A percentile compares a stretch with the other conserved stretches of the same genome.
phyloP scores from a whole-genome alignment of 2,888 invertebrate species.

The Erebia aethiops region DNA sequence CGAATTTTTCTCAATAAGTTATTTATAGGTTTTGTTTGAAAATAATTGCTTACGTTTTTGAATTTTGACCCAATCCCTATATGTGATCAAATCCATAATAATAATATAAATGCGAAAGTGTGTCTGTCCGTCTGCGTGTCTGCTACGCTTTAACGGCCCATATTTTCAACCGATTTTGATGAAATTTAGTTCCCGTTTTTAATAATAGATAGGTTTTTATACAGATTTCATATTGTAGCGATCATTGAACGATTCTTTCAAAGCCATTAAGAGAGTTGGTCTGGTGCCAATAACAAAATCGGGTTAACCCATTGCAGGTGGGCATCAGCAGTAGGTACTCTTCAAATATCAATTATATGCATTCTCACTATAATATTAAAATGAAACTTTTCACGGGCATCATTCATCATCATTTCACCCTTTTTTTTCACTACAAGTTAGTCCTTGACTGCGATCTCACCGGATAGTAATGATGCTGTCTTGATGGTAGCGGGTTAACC shows the following conservation, averaged over 20 bases:
- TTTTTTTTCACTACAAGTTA: no score
- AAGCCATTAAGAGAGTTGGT: slow-evolving; percentile 6
- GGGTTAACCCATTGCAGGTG: slow-evolving; percentile 12
- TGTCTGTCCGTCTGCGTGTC: no score
- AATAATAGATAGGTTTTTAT: not conserved
- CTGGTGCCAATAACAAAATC: not conserved
- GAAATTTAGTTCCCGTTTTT: no score
- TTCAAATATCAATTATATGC: no score
- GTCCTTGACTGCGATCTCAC: no score
- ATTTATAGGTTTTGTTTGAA: not conserved
- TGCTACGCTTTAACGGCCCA: no score
- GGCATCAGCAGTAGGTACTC: not conserved
- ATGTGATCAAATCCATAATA: not conserved
- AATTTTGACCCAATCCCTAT: not conserved
- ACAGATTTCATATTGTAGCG: not conserved
- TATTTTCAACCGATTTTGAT: no score
- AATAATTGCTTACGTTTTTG: not conserved
- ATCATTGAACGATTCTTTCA: not conserved
- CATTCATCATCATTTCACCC: no score
- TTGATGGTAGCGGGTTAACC: no score
- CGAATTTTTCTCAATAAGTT: not conserved
- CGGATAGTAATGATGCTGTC: no score
- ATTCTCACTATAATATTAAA: no score
- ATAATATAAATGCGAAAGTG: not conserved
- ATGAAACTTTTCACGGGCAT: not conserved